Conservation (phyloP, 2,113 vertebrate genomes). For the Nipponia nippon region DNA sequence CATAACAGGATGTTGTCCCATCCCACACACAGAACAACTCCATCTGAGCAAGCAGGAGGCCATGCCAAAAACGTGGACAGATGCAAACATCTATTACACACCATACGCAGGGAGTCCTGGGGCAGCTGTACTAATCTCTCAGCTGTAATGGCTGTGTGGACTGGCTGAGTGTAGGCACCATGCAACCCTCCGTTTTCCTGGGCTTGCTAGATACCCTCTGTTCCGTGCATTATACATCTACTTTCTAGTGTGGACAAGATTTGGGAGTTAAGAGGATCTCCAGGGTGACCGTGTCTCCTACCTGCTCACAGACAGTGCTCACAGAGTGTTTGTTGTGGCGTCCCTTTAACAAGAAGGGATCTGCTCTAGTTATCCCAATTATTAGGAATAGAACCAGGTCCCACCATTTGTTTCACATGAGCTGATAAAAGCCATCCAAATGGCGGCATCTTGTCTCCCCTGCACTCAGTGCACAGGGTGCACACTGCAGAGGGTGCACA, state of each 20-base stretch:
- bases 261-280: neutral
- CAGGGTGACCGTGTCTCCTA: neutral
- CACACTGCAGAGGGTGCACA: rapidly evolving
- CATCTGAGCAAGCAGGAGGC: neutral
- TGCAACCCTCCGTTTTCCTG: neutral
- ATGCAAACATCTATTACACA: neutral
- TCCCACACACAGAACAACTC: neutral
- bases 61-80: neutral
- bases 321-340: neutral
- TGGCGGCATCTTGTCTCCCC: neutral
- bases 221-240: neutral
- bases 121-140: neutral
- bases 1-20: neutral
- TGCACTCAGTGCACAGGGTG: neutral
- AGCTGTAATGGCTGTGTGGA: neutral
- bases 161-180: neutral
- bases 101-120: rapidly evolving
- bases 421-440: neutral
- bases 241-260: neutral
- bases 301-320: neutral
- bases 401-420: neutral
- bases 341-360: neutral
- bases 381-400: neutral
- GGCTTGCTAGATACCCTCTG: neutral
- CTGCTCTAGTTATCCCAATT: neutral